Evolutionary conservation across 2,888 invertebrate species (phyloP), one percentile per base, ranked within the genome.

Genomic region (Orthosia gothica): DNA sequence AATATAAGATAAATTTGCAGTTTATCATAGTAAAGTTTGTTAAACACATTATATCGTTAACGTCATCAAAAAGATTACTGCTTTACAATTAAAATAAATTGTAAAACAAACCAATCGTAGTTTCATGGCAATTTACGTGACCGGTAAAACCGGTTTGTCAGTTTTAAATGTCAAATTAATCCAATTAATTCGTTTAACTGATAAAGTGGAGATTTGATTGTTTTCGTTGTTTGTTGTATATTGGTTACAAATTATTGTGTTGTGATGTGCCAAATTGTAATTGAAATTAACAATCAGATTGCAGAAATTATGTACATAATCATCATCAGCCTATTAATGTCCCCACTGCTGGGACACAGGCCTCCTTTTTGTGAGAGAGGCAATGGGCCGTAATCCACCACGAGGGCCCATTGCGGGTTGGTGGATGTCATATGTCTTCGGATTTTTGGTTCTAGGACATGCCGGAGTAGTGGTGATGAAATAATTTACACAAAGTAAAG

Each of bases 161-260:
- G 62, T 79, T 81, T 74, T 64, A 70, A 79, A 83, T 83, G 74
- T 70, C 66, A 83, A 74, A 79, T 83, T 79, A 81, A 74, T 81
- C 66, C 57, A 54, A 74, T 83, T 83, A 81, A 81, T 83, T 74
- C 49, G 58, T 83, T 74, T 45, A 74, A 61, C 70, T 57, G 74
- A 70, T 74, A 54, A 40, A 83, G 59, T 83, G 47, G 55, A 57
- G 59, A 70, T 74, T 59, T 64, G 65, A 83, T 78, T 72, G 73
- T 72, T 72, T 82, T 62, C 26, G n/a, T 49, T 47, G 45, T 65
- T 69, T 69, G 62, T 63, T 50, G 54, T 50, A 57, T 45, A 18
- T 82, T 40, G 54, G 55, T 69, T 62, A 52, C 23, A 65, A 61
- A 52, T 62, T 57, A 52, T 62, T 64, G n/a, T n/a, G 15, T 2